These are phyloP conservation scores for Drosophila parabipectinata DNA, from an alignment of 1,140 invertebrate species.

Conservation along the genomic window DNA sequence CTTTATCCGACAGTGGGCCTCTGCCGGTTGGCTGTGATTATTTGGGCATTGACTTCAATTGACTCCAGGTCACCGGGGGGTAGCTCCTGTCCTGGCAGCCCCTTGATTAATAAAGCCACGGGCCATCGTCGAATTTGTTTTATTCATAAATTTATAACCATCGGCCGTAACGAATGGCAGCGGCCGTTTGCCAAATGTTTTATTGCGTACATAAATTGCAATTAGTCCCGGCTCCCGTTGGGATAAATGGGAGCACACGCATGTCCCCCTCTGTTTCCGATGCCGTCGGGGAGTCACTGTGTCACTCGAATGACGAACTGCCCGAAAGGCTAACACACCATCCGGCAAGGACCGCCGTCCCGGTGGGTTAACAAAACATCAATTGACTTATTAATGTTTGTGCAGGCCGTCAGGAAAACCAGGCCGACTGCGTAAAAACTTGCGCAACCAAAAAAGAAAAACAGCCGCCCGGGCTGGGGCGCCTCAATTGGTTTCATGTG, in stretches of 20 bases:
- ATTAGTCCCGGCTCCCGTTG: constrained; percentile 71
- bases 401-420: constrained; percentile 23
- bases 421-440: constrained; percentile 13
- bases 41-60: constrained; percentile 67
- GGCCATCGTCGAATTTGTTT: constrained; percentile 51
- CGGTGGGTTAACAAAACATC: constrained; percentile 79
- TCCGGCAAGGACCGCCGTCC: constrained; percentile 6
- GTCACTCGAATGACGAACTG: constrained; percentile 56
- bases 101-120: constrained; percentile 74
- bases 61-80: constrained; percentile 38
- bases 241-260: constrained; percentile 75
- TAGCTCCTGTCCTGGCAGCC: constrained; percentile 14
- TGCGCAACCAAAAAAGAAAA: constrained; percentile 1
- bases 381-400: constrained; percentile 82
- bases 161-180: constrained; percentile 61
- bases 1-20: constrained; percentile 2
- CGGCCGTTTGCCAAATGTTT: constrained; percentile 74
- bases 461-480: constrained; percentile 15
- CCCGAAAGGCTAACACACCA: constrained; percentile 20
- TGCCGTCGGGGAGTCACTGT: constrained; percentile 45
- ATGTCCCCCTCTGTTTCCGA: constrained; percentile 41
- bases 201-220: constrained; percentile 82
- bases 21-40: constrained; percentile 43
- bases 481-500: constrained; percentile 66
- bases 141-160: constrained; percentile 82